Conservation (phyloP, 1,140 invertebrate genomes). For the Rhysida immarginata region DNA sequence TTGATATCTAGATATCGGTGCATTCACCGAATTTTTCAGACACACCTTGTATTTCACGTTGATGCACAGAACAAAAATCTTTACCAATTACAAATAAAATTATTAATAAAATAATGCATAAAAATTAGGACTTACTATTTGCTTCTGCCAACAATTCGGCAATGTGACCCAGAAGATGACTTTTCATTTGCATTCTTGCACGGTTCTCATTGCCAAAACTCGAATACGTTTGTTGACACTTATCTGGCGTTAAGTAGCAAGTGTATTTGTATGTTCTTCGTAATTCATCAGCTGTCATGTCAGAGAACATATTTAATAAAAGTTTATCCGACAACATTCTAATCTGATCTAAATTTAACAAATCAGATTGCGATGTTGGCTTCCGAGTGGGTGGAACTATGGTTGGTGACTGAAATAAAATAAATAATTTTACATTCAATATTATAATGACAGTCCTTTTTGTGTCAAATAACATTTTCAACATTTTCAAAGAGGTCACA, state of each 20-base stretch:
- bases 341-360: slow-evolving; percentile 33
- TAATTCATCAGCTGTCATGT: slow-evolving; percentile 39
- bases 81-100: no score
- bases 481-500: no score
- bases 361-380: slow-evolving; percentile 10
- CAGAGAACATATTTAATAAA: slow-evolving; percentile 40
- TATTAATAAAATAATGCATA: no score
- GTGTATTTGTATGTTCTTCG: slow-evolving; percentile 39
- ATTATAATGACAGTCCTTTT: no score
- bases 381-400: no score
- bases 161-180: slow-evolving; percentile 36
- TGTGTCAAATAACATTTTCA: no score
- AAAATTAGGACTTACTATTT: background rate
- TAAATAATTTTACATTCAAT: no score
- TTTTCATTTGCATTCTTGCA: slow-evolving; percentile 37
- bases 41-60: no score
- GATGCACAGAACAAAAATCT: no score
- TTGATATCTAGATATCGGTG: no score
- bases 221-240: slow-evolving; percentile 35
- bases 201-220: slow-evolving; percentile 43
- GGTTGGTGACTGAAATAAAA: no score
- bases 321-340: slow-evolving; percentile 35
- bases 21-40: no score
- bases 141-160: slow-evolving; percentile 22
- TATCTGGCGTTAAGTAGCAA: slow-evolving; percentile 34